Evolutionary conservation across 2,888 invertebrate species (phyloP).

Genomic region (Panopea generosa): DNA sequence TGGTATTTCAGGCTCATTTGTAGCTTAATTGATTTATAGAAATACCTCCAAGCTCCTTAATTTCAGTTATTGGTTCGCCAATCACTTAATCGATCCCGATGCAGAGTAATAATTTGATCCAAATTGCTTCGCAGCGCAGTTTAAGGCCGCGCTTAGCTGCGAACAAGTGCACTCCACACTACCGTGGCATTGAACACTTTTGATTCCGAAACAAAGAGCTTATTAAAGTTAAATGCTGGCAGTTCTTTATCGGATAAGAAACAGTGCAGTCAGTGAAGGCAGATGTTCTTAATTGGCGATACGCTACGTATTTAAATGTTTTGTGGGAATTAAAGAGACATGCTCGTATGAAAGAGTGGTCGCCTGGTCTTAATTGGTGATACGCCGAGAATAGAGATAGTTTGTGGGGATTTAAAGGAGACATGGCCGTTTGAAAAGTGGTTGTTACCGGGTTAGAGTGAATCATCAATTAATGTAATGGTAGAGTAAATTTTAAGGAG

Average conservation of each 20-base stretch:
- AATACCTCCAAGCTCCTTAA: slow-evolving; percentile 60
- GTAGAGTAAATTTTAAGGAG: no score
- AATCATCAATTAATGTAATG: no score
- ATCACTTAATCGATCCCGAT: slow-evolving; percentile 61
- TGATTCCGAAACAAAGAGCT: slow-evolving; percentile 26
- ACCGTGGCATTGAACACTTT: slow-evolving; percentile 10
- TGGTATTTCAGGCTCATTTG: slow-evolving; percentile 61
- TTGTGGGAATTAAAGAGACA: slow-evolving; percentile 16
- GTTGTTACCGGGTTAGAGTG: no score
- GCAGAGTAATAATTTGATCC: slow-evolving; percentile 51
- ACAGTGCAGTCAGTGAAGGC: background rate
- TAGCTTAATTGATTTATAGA: slow-evolving; percentile 65
- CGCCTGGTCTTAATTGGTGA: slow-evolving; percentile 22
- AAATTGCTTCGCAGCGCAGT: slow-evolving; percentile 51
- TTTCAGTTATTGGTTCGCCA: slow-evolving; percentile 59
- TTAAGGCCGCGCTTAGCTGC: slow-evolving; percentile 24
- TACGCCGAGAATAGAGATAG: slow-evolving; percentile 11
- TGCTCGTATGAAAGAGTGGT: background rate
- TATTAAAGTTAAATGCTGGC: slow-evolving; percentile 20
- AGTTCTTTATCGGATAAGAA: slow-evolving; percentile 7
- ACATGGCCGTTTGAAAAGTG: no score
- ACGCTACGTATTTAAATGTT: slow-evolving; percentile 10
- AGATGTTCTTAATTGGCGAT: slow-evolving; percentile 29
- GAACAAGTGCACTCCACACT: slow-evolving; percentile 11
- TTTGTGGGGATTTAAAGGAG: slow-evolving; percentile 16